phyloP scores from a whole-genome alignment of 2,113 vertebrate genomes.

The Onychostoma macrolepis region DNA sequence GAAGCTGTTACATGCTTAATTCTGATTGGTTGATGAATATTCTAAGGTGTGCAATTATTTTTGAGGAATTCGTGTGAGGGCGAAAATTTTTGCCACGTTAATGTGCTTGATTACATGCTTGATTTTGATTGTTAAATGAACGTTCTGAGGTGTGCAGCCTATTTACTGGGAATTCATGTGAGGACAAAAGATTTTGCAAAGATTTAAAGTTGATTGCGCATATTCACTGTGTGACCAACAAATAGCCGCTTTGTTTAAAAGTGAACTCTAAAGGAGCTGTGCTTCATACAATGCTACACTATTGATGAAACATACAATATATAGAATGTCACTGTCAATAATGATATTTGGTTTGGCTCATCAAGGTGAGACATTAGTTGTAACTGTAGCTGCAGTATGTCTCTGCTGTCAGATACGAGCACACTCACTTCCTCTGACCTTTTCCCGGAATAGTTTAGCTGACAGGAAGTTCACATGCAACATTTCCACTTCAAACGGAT shows the following conservation, averaged over 20 bases:
- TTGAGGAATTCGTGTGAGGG: too few species aligned
- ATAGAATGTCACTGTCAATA: not conserved
- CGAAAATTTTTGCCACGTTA: too few species aligned
- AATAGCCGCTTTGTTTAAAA: not conserved
- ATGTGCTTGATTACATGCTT: too few species aligned
- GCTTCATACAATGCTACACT: not conserved
- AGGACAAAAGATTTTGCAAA: not conserved
- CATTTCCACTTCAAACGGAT: not conserved
- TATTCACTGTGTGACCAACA: too few species aligned
- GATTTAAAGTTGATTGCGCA: too few species aligned
- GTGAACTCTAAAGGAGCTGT: not conserved
- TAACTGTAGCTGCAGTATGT: not conserved
- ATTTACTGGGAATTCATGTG: not conserved
- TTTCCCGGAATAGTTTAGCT: slow-evolving; percentile 26
- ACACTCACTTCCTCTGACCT: slow-evolving; percentile 7
- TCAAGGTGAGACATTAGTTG: not conserved
- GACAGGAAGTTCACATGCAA: slow-evolving; percentile 18
- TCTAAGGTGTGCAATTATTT: too few species aligned
- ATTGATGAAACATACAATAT: not conserved
- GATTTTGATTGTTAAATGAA: not conserved
- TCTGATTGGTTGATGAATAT: not conserved
- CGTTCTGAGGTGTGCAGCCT: not conserved
- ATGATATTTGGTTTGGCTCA: slow-evolving; percentile 5
- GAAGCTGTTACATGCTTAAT: too few species aligned
- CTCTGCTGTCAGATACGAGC: slow-evolving; percentile 9